These are phyloP conservation scores for Diadema setosum DNA, from an alignment of 35 echinoderm and acorn worm species.

Conservation along the genomic window DNA sequence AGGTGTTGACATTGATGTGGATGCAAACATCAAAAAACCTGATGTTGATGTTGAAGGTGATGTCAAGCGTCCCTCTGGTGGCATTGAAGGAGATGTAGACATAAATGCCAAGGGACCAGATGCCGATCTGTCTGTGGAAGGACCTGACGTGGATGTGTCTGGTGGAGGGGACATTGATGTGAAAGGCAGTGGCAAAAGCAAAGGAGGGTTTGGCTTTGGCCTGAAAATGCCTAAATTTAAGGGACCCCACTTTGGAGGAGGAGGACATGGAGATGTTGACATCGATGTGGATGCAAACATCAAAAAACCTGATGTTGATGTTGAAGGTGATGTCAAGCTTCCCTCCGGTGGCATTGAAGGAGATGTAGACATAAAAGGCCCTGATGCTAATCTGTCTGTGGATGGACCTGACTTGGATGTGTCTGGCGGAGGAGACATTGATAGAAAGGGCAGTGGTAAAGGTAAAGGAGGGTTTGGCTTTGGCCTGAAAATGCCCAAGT, in stretches of 20 bases:
- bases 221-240: constrained; percentile 54
- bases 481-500: background rate
- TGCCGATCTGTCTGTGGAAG: background rate
- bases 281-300: constrained; percentile 5
- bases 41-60: constrained; percentile 18
- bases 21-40: constrained; percentile 31
- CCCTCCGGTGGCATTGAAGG: too few species aligned
- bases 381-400: background rate
- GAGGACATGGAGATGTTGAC: constrained; percentile 31
- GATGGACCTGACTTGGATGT: constrained; percentile 10
- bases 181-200: constrained; percentile 38
- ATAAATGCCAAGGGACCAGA: constrained; percentile 8
- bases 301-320: constrained; percentile 6
- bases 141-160: constrained; percentile 1
- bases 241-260: constrained; percentile 18
- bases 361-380: constrained; percentile 33
- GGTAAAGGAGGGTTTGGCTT: background rate
- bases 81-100: constrained; percentile 26
- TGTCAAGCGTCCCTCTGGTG: background rate
- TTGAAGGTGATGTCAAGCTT: constrained; percentile 20
- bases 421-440: background rate
- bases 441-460: background rate
- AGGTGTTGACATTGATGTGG: background rate
- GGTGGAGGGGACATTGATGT: constrained; percentile 45
- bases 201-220: constrained; percentile 19